Evolutionary conservation across 2,113 vertebrate species (phyloP).

Genomic region (Brachionichthys hirsutus): DNA sequence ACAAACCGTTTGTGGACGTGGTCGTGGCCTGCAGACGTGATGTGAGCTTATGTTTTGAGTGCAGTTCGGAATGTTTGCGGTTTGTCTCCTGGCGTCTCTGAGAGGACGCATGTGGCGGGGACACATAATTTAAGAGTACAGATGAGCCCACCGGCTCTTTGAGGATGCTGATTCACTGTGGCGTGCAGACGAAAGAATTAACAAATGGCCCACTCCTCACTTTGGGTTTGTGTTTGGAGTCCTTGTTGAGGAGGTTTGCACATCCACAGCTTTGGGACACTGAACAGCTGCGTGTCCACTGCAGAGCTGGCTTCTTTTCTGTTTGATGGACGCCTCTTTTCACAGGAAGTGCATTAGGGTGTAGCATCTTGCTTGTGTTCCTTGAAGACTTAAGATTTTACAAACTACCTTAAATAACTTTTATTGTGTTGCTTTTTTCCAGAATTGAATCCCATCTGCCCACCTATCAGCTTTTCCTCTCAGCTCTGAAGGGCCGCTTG

Average conservation of each 20-base stretch:
- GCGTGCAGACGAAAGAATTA: conserved; percentile 48
- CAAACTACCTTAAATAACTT: neutral
- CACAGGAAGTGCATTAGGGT: neutral
- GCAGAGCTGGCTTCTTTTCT: conserved; percentile 10
- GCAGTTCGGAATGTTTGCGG: conserved; percentile 37
- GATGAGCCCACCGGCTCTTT: conserved; percentile 62
- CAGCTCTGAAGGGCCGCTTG: neutral
- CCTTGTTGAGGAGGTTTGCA: conserved; percentile 19
- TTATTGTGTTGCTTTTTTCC: neutral
- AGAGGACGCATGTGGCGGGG: conserved; percentile 22
- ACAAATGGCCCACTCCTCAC: conserved; percentile 39
- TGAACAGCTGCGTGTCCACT: neutral
- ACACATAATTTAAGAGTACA: conserved; percentile 62
- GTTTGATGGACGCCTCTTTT: neutral
- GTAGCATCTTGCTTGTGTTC: no score
- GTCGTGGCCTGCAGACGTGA: conserved; percentile 27
- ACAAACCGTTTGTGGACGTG: conserved; percentile 5
- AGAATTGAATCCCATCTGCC: conserved; percentile 23
- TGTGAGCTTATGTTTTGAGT: conserved; percentile 55
- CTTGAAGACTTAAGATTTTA: neutral
- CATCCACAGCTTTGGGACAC: conserved; percentile 23
- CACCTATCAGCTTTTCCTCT: conserved; percentile 37
- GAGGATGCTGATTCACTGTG: conserved; percentile 62
- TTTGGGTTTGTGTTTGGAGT: conserved; percentile 24
- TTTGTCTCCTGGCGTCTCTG: conserved; percentile 36